Evolutionary conservation across 2,888 invertebrate species (phyloP), one percentile per base, ranked within the genome.

Genomic region (Saturnia japonica): DNA sequence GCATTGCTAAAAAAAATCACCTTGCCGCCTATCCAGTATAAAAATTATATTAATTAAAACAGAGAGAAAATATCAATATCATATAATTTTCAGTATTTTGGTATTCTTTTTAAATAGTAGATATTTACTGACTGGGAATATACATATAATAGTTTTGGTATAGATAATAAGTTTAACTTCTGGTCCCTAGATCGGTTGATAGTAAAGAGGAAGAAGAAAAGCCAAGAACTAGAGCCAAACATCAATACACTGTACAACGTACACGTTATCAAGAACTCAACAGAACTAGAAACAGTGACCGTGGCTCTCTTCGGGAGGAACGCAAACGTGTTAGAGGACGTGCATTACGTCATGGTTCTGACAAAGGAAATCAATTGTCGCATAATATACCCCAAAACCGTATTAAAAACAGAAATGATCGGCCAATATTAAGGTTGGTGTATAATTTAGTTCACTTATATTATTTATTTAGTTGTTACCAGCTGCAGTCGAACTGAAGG

Each of bases 381-480:
- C 34, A 40, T 40, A n/a, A 40, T 40, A 8, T 12, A 64, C n/a
- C 19, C 16, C 22, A 8, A 64, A 34, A 11, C 6, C 40, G 40
- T 22, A 19, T 64, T 0, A 64, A 8, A n/a, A 19, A 64, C 22
- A 64, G 16, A 64, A 40, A 64, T 64, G 22, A 25, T n/a, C 34
- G 64, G n/a, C 64, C 16, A 64, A 64, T 40, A 11, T 40, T 64
- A 40, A 64, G 64, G 64, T 64, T 8, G 9, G 64, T 40, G 40
- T n/a, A 28, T 60, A 28, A 28, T 28, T 14, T 0, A 2, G 4
- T 28, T 25, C 12, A 25, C 12, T 57, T 57, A 25, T 25, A 25
- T 25, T 0, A 12, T 14, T 25, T 1, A 57, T 51, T 57, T 25
- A 25, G 4, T 57, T 57, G 6, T 51, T 51, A n/a, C 0, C 1